phyloP scores from a whole-genome alignment of 2,113 vertebrate genomes.

The Meleagris gallopavo region DNA sequence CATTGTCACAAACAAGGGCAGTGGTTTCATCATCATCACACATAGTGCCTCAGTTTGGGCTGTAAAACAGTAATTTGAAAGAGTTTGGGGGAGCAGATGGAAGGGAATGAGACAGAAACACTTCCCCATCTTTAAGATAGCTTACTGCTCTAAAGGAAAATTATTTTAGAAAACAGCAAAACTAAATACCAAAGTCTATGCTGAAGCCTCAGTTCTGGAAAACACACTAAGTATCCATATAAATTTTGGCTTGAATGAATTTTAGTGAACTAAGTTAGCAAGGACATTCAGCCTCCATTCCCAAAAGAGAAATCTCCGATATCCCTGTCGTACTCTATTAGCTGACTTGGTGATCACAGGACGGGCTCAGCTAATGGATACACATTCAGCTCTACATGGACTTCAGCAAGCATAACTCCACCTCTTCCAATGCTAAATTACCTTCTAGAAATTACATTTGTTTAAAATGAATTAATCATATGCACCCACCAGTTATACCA shows the following conservation, averaged over 20 bases:
- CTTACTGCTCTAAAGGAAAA: neutral
- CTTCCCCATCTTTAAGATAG: neutral
- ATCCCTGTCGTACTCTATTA: neutral
- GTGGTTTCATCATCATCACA: conserved; percentile 89
- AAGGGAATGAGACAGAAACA: neutral
- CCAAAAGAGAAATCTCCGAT: neutral
- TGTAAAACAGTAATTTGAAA: neutral
- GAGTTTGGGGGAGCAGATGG: neutral
- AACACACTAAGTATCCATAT: neutral
- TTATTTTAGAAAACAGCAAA: neutral
- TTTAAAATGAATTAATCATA: neutral
- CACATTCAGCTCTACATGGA: neutral
- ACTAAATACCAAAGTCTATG: neutral
- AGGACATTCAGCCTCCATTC: neutral
- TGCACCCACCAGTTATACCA: rapidly evolving
- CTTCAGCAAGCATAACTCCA: neutral
- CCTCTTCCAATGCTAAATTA: neutral
- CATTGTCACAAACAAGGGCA: conserved; percentile 89
- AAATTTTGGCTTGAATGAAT: neutral
- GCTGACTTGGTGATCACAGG: rapidly evolving
- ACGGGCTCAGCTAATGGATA: neutral
- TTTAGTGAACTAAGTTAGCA: neutral
- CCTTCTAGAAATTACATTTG: neutral
- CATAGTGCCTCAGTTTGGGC: conserved; percentile 65
- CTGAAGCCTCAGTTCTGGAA: neutral